These are phyloP conservation scores for Mus minutoides DNA, from an alignment of 2,797 vertebrate species.

Conservation along the genomic window DNA sequence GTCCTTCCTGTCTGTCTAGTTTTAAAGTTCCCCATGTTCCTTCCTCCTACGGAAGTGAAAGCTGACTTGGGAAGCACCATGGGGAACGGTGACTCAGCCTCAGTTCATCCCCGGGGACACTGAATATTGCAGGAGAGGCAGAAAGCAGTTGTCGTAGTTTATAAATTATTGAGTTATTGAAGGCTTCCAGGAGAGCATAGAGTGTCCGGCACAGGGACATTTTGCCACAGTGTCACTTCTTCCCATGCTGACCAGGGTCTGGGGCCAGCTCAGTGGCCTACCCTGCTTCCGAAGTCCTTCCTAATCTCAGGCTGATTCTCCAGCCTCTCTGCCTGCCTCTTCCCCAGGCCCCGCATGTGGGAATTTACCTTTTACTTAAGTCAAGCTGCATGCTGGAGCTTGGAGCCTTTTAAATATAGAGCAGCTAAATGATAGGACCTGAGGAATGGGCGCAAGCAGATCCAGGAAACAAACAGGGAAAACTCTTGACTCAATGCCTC, in stretches of 20 bases:
- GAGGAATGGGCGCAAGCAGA: not conserved
- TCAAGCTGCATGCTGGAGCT: not conserved
- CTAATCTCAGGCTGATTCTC: not conserved
- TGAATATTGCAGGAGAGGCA: not conserved
- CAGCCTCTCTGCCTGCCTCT: not conserved
- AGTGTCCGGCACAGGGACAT: not conserved
- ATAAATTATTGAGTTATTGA: slow-evolving; percentile 39
- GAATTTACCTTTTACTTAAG: not conserved
- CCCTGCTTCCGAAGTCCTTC: not conserved
- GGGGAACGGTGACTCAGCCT: not conserved
- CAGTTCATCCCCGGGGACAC: not conserved
- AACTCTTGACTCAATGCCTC: not conserved
- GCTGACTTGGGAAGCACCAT: not conserved
- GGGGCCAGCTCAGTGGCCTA: not conserved
- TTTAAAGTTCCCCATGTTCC: not conserved
- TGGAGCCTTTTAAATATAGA: not conserved
- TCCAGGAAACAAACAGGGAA: not conserved
- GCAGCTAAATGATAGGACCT: not conserved
- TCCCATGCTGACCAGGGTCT: not conserved
- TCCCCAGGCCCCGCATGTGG: fast-evolving
- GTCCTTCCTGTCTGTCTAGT: too few species aligned
- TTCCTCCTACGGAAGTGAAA: not conserved
- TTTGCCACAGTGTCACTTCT: not conserved
- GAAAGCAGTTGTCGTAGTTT: not conserved
- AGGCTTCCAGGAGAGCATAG: not conserved